Conservation (phyloP, 2,888 invertebrate genomes). For the Aphrophora alni region DNA sequence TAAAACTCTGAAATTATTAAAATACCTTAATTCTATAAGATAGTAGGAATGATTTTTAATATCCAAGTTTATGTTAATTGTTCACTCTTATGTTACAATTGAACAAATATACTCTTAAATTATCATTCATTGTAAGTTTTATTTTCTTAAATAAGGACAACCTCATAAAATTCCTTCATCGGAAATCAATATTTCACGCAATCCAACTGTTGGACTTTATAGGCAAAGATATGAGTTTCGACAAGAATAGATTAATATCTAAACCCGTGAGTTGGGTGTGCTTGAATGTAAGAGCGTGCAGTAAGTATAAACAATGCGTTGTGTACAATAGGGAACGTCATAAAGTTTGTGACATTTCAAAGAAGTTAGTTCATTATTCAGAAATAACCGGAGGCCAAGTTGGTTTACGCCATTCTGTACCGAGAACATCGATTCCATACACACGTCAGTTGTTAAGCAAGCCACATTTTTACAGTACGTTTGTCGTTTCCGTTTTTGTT, state of each 20-base stretch:
- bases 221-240: background rate
- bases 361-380: background rate
- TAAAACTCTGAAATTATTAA: no score
- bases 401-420: background rate
- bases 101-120: no score
- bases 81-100: no score
- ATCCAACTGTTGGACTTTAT: no score
- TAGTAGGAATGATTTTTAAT: no score
- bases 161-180: no score
- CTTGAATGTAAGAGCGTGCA: background rate
- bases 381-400: background rate
- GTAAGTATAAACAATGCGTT: background rate
- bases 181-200: no score
- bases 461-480: background rate
- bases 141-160: no score
- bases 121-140: no score
- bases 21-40: no score
- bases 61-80: no score
- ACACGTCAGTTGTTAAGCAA: background rate
- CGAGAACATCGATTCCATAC: background rate
- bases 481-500: background rate
- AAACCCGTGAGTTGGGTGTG: background rate
- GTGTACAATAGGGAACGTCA: background rate
- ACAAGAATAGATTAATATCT: background rate
- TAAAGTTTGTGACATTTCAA: background rate